Conservation (phyloP, 2,888 invertebrate genomes). For the Xestia xanthographa region DNA sequence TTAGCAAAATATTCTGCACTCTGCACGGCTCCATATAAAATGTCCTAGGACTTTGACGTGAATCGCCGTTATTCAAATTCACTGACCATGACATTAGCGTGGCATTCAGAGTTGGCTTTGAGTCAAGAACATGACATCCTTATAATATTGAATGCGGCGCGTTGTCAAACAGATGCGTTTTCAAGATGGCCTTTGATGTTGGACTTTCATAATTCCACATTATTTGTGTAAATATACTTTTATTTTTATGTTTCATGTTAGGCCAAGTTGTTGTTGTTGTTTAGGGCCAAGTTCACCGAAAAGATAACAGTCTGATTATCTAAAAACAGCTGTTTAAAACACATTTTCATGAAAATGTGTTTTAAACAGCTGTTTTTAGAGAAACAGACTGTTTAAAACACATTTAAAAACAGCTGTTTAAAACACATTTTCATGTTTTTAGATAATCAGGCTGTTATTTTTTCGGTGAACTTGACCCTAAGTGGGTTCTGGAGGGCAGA, state of each 20-base stretch:
- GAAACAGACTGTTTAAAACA: no score
- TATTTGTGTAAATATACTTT: not conserved
- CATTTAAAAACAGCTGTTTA: no score
- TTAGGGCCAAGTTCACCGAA: no score
- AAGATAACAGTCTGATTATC: no score
- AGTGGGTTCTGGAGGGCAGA: not conserved
- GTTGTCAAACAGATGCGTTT: conserved; percentile 8
- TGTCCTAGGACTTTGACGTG: not conserved
- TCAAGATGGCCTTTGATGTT: not conserved
- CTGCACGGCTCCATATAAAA: not conserved
- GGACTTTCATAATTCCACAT: not conserved
- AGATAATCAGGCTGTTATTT: no score
- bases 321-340: no score
- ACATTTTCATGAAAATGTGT: no score
- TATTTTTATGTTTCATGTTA: no score
- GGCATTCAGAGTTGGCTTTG: conserved; percentile 43
- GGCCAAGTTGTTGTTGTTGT: no score
- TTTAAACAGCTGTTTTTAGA: no score
- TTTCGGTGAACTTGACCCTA: no score
- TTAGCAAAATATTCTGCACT: not conserved
- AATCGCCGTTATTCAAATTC: conserved; percentile 47
- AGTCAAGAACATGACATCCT: conserved; percentile 9
- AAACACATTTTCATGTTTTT: no score
- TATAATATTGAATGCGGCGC: conserved; percentile 11
- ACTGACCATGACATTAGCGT: conserved; percentile 29